Evolutionary conservation across 1,140 invertebrate species (phyloP), one percentile per base, ranked within the genome.

Genomic region (Panagrolaimus sp.): DNA sequence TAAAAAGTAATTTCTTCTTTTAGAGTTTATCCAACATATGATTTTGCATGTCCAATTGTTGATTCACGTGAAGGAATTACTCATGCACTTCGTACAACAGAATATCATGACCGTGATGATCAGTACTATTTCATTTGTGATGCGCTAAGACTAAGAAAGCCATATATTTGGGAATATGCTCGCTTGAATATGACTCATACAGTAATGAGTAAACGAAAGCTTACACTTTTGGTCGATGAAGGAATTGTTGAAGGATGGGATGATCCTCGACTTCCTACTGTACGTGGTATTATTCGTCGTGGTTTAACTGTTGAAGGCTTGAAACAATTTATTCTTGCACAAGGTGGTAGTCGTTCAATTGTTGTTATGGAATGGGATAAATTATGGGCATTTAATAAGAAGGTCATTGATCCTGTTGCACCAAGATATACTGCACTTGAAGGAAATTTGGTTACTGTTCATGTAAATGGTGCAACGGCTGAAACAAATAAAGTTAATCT

Each of bases 351-450:
- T 25, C 88, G 91, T 74, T 92, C 94, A 9, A 93, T 98, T 4
- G 93, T 96, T 1, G 93, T 93, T 80, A 99, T 99, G 96, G 94
- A 97, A 82, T 99, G 96, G 96, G 96, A 99, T 83, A 99, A 99
- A 85, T 96, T 99, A 72, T 99, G 96, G 96, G 88, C 95, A 9
- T 92, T 98, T 77, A 99, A 99, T 83, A 97, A 96, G 84, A 98
- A 98, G 88, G 88, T 93, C 0, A 93, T 96, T 76, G 93, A 96
- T 84, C 91, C 92, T 0, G 87, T 93, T 77, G 91, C 92, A 8
- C 91, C 92, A 5, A 87, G 93, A 46, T 98, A 91, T 83, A 96
- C 92, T n/a, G 92, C 92, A 0, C 83, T 99, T 0, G 84, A 87
- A 70, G 87, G 89, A 71, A 83, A 85, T 44, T 83, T 87, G 2